phyloP scores from a whole-genome alignment of 2,113 vertebrate species.

The Istiophorus platypterus region DNA sequence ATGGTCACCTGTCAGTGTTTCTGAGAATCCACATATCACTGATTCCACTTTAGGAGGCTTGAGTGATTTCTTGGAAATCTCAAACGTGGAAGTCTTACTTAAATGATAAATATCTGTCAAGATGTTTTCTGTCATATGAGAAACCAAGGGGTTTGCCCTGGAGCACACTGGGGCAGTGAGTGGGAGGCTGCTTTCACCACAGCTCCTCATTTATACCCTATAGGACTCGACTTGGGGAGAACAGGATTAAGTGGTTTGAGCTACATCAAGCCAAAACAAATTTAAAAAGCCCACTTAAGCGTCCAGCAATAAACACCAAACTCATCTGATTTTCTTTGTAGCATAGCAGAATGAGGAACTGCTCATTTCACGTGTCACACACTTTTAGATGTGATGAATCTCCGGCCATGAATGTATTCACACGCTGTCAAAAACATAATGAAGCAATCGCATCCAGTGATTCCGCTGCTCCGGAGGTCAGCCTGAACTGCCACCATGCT shows the following conservation, averaged over 20 bases:
- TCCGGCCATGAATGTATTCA: slow-evolving; percentile 1
- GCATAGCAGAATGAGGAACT: neutral
- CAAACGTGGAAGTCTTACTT: slow-evolving; percentile 15
- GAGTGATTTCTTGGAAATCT: slow-evolving; percentile 36
- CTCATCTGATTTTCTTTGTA: slow-evolving; percentile 8
- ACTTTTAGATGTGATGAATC: slow-evolving; percentile 23
- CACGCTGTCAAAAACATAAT: slow-evolving; percentile 16
- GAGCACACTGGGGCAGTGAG: slow-evolving; percentile 20
- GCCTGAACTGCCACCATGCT: slow-evolving; percentile 4
- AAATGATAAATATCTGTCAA: slow-evolving; percentile 61
- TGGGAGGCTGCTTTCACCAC: slow-evolving; percentile 48
- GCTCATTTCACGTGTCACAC: neutral
- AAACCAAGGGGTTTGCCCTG: slow-evolving; percentile 30
- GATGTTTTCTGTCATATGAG: slow-evolving; percentile 49
- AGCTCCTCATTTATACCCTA: slow-evolving; percentile 15
- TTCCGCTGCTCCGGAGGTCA: slow-evolving; percentile 41
- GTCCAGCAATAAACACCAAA: slow-evolving; percentile 10
- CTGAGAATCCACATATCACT: slow-evolving; percentile 3
- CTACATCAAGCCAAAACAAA: slow-evolving; percentile 36
- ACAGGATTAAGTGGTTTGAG: slow-evolving; percentile 37
- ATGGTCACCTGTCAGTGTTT: neutral
- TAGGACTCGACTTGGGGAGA: slow-evolving; percentile 18
- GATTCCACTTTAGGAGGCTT: slow-evolving; percentile 1
- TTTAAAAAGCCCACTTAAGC: slow-evolving; percentile 31
- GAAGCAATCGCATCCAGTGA: slow-evolving; percentile 34